Conservation (phyloP, 2,888 invertebrate genomes). For the Tachystola acroxantha region DNA sequence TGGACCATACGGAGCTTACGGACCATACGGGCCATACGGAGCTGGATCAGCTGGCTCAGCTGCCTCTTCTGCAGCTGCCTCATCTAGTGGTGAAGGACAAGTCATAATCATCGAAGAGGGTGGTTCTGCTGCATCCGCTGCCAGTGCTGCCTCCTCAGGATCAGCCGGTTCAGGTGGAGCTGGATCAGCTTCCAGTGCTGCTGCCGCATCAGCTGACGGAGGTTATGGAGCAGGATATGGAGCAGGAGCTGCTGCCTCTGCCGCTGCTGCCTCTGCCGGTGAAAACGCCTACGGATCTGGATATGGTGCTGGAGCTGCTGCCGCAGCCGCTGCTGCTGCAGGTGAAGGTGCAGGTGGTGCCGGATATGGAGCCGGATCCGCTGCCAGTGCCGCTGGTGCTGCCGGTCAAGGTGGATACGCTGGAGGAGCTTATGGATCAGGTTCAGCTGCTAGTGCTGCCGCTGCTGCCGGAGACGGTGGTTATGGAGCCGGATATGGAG, state of each 20-base stretch:
- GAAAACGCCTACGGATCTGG: not conserved
- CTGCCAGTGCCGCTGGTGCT: constrained; percentile 6
- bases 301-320: constrained; percentile 6
- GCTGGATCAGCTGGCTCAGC: constrained; percentile 2
- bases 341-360: not conserved
- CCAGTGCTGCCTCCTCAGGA: too few species aligned
- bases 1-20: constrained; percentile 3
- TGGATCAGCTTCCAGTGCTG: not conserved
- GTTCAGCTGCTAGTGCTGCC: too few species aligned
- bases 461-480: too few species aligned
- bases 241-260: constrained; percentile 4
- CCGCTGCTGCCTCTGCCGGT: constrained; percentile 7
- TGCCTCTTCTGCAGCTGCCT: too few species aligned
- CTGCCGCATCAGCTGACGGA: not conserved
- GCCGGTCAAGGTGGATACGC: too few species aligned
- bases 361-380: not conserved
- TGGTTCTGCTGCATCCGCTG: too few species aligned
- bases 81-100: too few species aligned
- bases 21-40: too few species aligned
- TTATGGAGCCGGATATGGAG: too few species aligned
- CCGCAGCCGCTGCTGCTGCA: too few species aligned
- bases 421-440: constrained; percentile 5
- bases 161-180: too few species aligned
- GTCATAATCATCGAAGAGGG: too few species aligned
- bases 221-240: constrained; percentile 2